phyloP scores from a whole-genome alignment of 2,113 vertebrate species.

The Eulacestoma nigropectus region DNA sequence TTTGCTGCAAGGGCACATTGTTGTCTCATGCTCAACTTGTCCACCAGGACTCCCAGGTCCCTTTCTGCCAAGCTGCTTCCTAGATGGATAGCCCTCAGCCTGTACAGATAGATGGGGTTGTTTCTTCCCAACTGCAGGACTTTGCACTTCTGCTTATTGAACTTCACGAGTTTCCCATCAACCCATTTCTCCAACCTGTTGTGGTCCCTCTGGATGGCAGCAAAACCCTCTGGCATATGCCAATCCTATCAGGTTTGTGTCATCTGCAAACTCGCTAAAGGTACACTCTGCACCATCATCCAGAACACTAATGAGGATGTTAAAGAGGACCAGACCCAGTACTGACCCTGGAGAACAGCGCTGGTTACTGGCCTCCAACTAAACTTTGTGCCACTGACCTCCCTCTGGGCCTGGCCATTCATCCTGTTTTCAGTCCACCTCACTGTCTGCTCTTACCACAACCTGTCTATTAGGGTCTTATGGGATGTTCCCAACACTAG shows the following conservation, averaged over 20 bases:
- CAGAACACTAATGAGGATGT: accelerated
- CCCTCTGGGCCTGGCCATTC: background rate
- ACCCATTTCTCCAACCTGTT: background rate
- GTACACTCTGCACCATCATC: background rate
- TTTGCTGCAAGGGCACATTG: background rate
- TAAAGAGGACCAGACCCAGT: background rate
- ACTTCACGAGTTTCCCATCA: background rate
- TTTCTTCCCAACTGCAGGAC: background rate
- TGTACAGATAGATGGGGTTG: background rate
- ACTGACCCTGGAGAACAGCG: background rate
- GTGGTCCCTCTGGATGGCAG: background rate
- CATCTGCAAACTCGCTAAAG: background rate
- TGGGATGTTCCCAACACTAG: background rate
- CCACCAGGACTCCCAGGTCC: background rate
- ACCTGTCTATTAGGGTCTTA: background rate
- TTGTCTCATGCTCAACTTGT: background rate
- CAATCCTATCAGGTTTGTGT: background rate
- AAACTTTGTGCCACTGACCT: background rate
- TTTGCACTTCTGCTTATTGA: background rate
- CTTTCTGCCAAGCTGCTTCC: background rate
- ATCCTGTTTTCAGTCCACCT: background rate
- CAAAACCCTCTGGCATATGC: background rate
- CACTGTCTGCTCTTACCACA: background rate
- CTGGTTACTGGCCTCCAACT: background rate
- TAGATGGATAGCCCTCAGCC: background rate